A percentile compares a stretch with the other conserved stretches of the same genome.
phyloP scores from a whole-genome alignment of 2,888 invertebrate species.

The Eutolmus rufibarbis region DNA sequence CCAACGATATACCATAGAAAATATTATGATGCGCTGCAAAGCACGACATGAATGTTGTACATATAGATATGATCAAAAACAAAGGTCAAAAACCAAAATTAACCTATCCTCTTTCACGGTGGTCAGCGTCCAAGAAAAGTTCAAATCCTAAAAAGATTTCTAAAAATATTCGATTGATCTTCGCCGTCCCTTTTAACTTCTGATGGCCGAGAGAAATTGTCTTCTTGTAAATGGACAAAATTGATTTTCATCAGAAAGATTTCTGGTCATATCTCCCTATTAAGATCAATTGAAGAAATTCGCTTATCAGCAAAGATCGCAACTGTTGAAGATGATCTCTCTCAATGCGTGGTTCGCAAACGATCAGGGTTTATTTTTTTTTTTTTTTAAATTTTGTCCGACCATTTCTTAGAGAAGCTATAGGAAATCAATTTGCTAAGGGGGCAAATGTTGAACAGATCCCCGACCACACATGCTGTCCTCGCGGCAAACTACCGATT shows the following conservation, averaged over 20 bases:
- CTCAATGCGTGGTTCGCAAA: constrained; percentile 6
- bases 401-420: neutral
- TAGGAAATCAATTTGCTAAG: constrained; percentile 16
- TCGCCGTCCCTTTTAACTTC: constrained; percentile 6
- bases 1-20: no score
- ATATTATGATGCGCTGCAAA: no score
- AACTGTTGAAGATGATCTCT: constrained; percentile 27
- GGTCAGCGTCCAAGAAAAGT: neutral
- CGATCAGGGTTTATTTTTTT: neutral
- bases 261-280: constrained; percentile 33
- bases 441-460: constrained; percentile 22
- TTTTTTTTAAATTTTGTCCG: neutral
- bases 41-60: no score
- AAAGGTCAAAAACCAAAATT: neutral
- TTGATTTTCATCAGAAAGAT: constrained; percentile 39
- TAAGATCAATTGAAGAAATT: constrained; percentile 41
- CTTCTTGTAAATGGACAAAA: constrained; percentile 24
- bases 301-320: constrained; percentile 39
- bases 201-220: neutral
- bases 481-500: constrained; percentile 1
- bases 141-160: constrained; percentile 19
- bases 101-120: neutral
- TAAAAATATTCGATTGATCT: constrained; percentile 12
- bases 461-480: constrained; percentile 35
- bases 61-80: neutral